A percentile compares a stretch with the other conserved stretches of the same genome.
These are phyloP conservation scores for Trachelus stipa DNA, from an alignment of 2,888 invertebrate species.

Conservation along the genomic window DNA sequence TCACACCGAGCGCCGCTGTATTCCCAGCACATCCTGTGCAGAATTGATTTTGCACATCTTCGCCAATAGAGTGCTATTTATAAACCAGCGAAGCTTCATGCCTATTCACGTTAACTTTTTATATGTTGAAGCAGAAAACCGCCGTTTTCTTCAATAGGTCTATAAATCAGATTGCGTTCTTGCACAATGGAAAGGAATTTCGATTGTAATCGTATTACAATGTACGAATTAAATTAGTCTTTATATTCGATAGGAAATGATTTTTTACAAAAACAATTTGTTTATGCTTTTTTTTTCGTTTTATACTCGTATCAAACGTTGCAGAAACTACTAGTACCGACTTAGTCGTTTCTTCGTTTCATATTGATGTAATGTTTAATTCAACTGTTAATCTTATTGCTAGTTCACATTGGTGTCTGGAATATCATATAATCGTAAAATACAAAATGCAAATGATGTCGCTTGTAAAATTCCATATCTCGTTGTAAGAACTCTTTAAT, in stretches of 20 bases:
- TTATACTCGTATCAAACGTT: no score
- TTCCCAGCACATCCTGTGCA: not conserved
- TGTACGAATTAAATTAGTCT: not conserved
- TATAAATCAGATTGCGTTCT: not conserved
- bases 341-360: no score
- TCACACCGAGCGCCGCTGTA: not conserved
- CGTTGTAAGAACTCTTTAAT: not conserved
- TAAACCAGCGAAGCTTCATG: not conserved
- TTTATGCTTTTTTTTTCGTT: no score
- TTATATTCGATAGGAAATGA: not conserved
- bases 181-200: not conserved
- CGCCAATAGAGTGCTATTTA: not conserved
- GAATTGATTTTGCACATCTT: not conserved
- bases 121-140: not conserved
- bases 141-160: not conserved
- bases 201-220: not conserved
- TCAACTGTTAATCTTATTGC: not conserved
- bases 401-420: not conserved
- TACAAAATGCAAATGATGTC: not conserved
- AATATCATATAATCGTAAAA: no score
- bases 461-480: not conserved
- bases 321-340: no score
- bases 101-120: not conserved
- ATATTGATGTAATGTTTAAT: not conserved
- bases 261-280: not conserved